Evolutionary conservation across 1,140 invertebrate species (phyloP), one percentile per base, ranked within the genome.

Genomic region (Colletes gigas): DNA sequence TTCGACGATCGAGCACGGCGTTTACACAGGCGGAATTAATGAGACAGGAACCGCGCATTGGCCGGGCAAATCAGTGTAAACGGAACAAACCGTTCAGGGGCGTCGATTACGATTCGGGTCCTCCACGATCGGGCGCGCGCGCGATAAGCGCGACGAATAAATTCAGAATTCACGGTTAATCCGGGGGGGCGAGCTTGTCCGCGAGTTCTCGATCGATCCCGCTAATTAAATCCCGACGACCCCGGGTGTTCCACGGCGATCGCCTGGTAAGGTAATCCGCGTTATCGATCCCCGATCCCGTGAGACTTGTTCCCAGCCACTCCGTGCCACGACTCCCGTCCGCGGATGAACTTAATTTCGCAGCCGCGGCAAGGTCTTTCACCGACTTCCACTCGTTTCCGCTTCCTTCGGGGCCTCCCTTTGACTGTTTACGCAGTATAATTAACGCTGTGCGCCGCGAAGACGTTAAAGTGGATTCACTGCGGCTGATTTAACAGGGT

Each of bases 361-460:
- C 19, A 15, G 5, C 77, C 47, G 60, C 21, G 39, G 9, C 69
- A 41, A 78, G 75, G 55, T 55, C 57, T 70, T 19, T n/a, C 52
- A 14, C 19, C 65, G 73, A 81, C 65, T 69, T 55, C 74, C 79
- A 63, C 66, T 63, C 65, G 57, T 77, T 81, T 71, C 57, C 57
- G 15, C 78, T 63, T 67, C 52, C 78, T 50, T 73, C 77, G 70
- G 60, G 50, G 70, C 55, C 72, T 71, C 75, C 75, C 75, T 82
- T 82, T 82, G 74, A 82, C 74, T 70, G 75, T 78, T 82, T 78
- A 55, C 66, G 75, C 66, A 77, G 74, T 82, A 82, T 78, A 78
- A 82, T 82, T 82, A 78, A 82, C 80, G 66, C 59, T 77, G 66
- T 66, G 66, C 66, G 21, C 55, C 19, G 65, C 50, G 55, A 78